Evolutionary conservation across 2,113 vertebrate species (phyloP).

Genomic region (Spea bombifrons): DNA sequence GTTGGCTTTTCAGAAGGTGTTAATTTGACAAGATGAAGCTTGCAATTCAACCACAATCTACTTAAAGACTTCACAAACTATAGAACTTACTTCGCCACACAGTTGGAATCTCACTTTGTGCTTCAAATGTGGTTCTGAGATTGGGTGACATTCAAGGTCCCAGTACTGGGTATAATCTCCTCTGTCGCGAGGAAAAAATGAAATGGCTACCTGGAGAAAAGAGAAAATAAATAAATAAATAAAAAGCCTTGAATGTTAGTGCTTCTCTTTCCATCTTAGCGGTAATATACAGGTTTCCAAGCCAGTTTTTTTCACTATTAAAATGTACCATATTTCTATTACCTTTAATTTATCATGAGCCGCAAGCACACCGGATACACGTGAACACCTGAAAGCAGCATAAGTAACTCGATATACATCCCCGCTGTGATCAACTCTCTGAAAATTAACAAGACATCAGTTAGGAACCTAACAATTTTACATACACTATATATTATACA

Average conservation of each 20-base stretch:
- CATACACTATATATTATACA: too few relatives aligned
- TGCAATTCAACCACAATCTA: too few relatives aligned
- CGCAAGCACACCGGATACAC: constrained; percentile 76
- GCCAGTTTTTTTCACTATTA: too few relatives aligned
- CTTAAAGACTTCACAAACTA: background rate
- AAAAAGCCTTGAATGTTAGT: background rate
- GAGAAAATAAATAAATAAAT: background rate
- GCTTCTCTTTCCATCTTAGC: background rate
- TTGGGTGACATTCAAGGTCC: constrained; percentile 85
- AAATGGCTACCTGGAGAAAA: constrained; percentile 71
- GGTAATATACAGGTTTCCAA: too few relatives aligned
- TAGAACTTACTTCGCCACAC: constrained; percentile 78
- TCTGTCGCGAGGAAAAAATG: constrained; percentile 81
- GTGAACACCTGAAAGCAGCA: constrained; percentile 80
- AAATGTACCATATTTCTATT: constrained; percentile 8
- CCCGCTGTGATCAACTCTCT: constrained; percentile 81
- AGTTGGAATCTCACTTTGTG: constrained; percentile 81
- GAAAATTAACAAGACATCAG: constrained; percentile 48
- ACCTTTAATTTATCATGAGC: constrained; percentile 76
- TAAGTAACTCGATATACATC: constrained; percentile 85
- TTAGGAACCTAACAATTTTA: background rate
- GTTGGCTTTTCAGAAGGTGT: too few relatives aligned
- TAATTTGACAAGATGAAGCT: too few relatives aligned
- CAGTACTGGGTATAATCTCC: constrained; percentile 93
- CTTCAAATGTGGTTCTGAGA: constrained; percentile 77